A percentile compares a stretch with the other conserved stretches of the same genome.
These are phyloP conservation scores for Zaprionus capensis DNA, from an alignment of 1,140 invertebrate genomes.

Conservation along the genomic window DNA sequence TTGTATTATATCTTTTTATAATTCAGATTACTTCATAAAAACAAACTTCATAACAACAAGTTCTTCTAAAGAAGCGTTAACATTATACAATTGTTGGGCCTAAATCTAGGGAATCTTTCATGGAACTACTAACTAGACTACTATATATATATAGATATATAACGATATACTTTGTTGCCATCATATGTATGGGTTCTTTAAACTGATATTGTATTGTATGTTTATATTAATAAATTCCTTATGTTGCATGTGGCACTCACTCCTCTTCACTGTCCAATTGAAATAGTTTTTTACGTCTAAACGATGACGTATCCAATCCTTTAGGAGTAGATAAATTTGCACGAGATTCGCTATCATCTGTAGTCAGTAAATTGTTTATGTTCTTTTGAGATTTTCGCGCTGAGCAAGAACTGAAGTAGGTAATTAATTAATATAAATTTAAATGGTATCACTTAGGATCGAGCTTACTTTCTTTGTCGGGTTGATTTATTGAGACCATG, in stretches of 20 bases:
- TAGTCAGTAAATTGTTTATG: conserved; percentile 26
- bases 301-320: conserved; percentile 68
- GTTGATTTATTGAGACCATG: conserved; percentile 50
- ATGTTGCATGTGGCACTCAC: conserved; percentile 37
- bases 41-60: conserved; percentile 57
- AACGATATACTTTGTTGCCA: conserved; percentile 68
- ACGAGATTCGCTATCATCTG: conserved; percentile 30
- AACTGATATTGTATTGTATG: conserved; percentile 53
- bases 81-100: conserved; percentile 67
- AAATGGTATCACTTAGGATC: neutral
- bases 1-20: conserved; percentile 51
- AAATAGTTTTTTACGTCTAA: conserved; percentile 70
- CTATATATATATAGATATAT: conserved; percentile 44
- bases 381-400: conserved; percentile 18
- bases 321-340: conserved; percentile 50
- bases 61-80: conserved; percentile 77
- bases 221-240: conserved; percentile 57
- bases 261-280: conserved; percentile 62
- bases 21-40: conserved; percentile 61
- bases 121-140: conserved; percentile 52
- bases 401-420: conserved; percentile 34
- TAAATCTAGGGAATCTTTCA: conserved; percentile 58
- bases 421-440: neutral
- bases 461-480: conserved; percentile 36
- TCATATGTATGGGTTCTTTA: conserved; percentile 64